phyloP scores from a whole-genome alignment of 2,888 invertebrate genomes.

The Ormyrus labotus region DNA sequence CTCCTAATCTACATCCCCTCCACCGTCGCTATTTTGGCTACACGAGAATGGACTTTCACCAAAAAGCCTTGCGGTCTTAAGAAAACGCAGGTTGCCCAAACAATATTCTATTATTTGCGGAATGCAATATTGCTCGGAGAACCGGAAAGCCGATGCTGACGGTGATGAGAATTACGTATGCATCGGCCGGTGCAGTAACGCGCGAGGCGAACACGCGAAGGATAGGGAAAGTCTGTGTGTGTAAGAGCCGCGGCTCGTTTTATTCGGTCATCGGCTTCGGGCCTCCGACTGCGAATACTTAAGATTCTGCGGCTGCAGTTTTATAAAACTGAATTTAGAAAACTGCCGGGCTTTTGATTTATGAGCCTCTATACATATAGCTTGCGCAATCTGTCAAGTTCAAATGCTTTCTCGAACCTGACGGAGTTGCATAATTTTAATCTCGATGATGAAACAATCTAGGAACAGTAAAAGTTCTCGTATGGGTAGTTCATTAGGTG shows the following conservation, averaged over 20 bases:
- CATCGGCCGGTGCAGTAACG: neutral
- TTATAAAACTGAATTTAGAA: no score
- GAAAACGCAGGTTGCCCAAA: neutral
- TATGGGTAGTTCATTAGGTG: no score
- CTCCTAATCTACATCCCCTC: neutral
- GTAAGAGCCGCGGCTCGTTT: neutral
- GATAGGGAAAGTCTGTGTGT: constrained; percentile 25
- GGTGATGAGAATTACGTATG: constrained; percentile 24
- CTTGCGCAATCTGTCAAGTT: no score
- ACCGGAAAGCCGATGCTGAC: constrained; percentile 19
- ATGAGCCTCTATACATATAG: neutral
- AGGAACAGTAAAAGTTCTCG: no score
- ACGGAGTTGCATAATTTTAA: no score
- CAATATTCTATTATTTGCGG: neutral
- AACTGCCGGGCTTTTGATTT: no score
- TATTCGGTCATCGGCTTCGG: neutral
- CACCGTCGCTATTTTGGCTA: neutral
- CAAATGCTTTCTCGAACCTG: no score
- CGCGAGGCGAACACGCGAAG: neutral
- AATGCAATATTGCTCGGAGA: neutral
- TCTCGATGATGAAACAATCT: no score
- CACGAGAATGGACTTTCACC: constrained; percentile 8
- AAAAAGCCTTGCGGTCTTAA: neutral
- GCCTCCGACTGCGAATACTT: no score
- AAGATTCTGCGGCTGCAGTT: no score